These are phyloP conservation scores for Trachops cirrhosus DNA, from an alignment of 2,797 vertebrate genomes.

Conservation along the genomic window DNA sequence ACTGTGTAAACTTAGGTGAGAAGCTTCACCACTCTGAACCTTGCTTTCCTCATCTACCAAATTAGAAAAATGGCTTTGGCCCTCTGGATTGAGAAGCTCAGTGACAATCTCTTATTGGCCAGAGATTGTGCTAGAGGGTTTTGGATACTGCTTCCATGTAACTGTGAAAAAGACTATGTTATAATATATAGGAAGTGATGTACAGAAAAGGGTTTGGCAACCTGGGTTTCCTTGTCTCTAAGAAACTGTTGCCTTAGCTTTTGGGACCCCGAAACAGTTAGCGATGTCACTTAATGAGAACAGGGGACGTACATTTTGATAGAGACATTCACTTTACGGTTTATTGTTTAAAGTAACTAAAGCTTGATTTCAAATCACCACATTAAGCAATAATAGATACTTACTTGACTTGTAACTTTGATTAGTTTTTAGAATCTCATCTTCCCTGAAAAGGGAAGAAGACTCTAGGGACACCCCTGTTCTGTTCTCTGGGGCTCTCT, in stretches of 20 bases:
- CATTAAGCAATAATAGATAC: constrained; percentile 11
- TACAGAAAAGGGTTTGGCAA: not conserved
- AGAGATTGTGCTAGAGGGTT: not conserved
- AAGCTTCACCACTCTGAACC: not conserved
- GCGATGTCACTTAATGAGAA: not conserved
- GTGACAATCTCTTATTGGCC: accelerated
- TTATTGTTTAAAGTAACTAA: constrained; percentile 42
- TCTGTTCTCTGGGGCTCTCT: not conserved
- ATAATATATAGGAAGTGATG: not conserved
- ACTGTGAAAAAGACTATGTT: not conserved
- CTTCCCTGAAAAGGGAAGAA: not conserved
- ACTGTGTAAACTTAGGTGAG: not conserved
- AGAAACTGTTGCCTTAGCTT: not conserved
- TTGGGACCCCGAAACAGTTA: not conserved
- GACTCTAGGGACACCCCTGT: not conserved
- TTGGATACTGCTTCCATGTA: not conserved
- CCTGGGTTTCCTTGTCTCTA: not conserved
- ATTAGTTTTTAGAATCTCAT: not conserved
- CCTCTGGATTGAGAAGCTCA: not conserved
- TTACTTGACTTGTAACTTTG: not conserved
- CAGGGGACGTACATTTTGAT: not conserved
- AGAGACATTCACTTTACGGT: not conserved
- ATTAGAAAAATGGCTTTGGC: accelerated
- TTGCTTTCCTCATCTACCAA: not conserved
- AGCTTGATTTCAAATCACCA: constrained; percentile 19